These are phyloP conservation scores for Diachasmimorpha longicaudata DNA, from an alignment of 1,140 invertebrate species.

Conservation along the genomic window DNA sequence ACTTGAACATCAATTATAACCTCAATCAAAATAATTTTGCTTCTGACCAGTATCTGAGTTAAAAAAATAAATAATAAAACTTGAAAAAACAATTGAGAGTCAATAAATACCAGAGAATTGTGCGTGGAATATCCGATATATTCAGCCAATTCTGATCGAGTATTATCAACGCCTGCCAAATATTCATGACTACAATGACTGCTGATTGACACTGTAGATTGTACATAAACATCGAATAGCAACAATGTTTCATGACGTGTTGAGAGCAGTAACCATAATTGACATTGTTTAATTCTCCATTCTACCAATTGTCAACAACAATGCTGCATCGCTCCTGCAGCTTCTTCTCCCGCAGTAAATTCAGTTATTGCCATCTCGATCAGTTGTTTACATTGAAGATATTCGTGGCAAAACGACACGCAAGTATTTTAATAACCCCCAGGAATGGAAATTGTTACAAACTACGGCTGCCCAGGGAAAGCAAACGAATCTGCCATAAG, in stretches of 20 bases:
- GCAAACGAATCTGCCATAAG: slow-evolving; percentile 33
- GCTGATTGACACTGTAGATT: background rate
- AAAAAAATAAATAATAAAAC: background rate
- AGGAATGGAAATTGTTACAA: slow-evolving; percentile 36
- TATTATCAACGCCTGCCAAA: background rate
- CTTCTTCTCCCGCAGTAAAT: slow-evolving; percentile 44
- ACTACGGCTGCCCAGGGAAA: slow-evolving; percentile 36
- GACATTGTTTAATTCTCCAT: background rate
- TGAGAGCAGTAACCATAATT: background rate
- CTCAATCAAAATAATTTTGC: slow-evolving; percentile 72
- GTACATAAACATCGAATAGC: background rate
- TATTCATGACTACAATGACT: background rate
- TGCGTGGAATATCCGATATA: background rate
- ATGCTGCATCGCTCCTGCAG: slow-evolving; percentile 54
- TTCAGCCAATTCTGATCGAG: background rate
- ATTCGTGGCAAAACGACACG: slow-evolving; percentile 40
- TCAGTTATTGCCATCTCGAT: slow-evolving; percentile 38
- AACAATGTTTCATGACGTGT: background rate
- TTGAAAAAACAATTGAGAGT: background rate
- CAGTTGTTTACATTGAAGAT: slow-evolving; percentile 47
- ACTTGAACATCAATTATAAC: slow-evolving; percentile 56
- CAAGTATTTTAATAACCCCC: slow-evolving; percentile 48
- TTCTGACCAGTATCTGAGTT: slow-evolving; percentile 52
- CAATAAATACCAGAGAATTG: background rate
- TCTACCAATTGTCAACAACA: slow-evolving; percentile 21